phyloP scores from a whole-genome alignment of 2,113 vertebrate species.

The Cynoglossus semilaevis region DNA sequence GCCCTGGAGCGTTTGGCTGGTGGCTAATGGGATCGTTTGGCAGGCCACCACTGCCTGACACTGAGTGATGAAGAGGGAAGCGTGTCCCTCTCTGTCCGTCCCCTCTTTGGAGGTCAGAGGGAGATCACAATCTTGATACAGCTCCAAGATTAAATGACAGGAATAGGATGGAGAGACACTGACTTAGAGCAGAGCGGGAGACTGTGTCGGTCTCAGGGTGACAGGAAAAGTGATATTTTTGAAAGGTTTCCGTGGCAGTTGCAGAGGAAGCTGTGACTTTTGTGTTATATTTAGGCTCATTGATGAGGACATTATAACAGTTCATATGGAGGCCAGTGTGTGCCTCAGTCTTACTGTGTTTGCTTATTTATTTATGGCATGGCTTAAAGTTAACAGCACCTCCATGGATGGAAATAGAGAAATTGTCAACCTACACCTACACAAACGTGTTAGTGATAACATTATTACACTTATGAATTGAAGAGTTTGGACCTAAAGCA shows the following conservation, averaged over 20 bases:
- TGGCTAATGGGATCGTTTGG: constrained; percentile 74
- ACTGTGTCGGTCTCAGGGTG: constrained; percentile 29
- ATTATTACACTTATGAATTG: no score
- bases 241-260: constrained; percentile 28
- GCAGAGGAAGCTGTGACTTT: constrained; percentile 22
- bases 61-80: constrained; percentile 67
- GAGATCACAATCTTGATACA: constrained; percentile 65
- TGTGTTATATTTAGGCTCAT: constrained; percentile 30
- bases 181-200: constrained; percentile 37
- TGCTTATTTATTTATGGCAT: not conserved
- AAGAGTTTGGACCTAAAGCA: no score
- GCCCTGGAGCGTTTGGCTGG: constrained; percentile 33
- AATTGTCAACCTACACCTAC: no score
- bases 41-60: constrained; percentile 45
- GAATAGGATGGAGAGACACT: constrained; percentile 45
- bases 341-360: not conserved
- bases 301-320: constrained; percentile 1
- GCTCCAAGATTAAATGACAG: constrained; percentile 74
- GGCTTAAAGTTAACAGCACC: no score
- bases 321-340: not conserved
- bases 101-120: constrained; percentile 67
- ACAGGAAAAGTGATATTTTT: constrained; percentile 32
- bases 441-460: no score
- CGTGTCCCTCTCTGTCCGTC: constrained; percentile 54
- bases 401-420: no score